Percentiles rank a stretch among this genome's conserved stretches.
Conservation (phyloP, 2,888 invertebrate genomes). For the Drosophila suboccidentalis region DNA sequence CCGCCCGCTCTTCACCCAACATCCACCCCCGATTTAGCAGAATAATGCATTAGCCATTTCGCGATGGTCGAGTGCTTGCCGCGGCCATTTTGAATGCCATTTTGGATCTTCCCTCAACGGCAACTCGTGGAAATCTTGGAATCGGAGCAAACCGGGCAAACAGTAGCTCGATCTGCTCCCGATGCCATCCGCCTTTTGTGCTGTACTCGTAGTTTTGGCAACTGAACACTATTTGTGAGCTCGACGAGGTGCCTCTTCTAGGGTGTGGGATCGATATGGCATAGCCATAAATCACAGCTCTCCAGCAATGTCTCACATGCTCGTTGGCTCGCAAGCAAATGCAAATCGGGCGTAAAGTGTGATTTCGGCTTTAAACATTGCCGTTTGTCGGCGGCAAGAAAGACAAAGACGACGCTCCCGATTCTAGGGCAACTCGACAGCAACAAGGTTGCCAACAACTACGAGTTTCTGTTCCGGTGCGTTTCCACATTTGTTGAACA, state of each 20-base stretch:
- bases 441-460: constrained; percentile 6
- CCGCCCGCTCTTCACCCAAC: not conserved
- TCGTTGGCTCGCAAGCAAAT: constrained; percentile 63
- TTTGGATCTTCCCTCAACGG: constrained; percentile 29
- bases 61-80: constrained; percentile 30
- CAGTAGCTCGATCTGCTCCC: constrained; percentile 30
- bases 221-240: not conserved
- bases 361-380: constrained; percentile 61
- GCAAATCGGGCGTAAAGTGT: constrained; percentile 79
- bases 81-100: constrained; percentile 68
- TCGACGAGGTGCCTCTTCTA: constrained; percentile 6
- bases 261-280: constrained; percentile 33
- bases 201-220: not conserved
- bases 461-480: constrained; percentile 57
- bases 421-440: constrained; percentile 52
- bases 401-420: constrained; percentile 44
- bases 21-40: not conserved
- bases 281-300: constrained; percentile 60
- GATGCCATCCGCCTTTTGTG: not conserved
- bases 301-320: constrained; percentile 11
- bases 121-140: constrained; percentile 10
- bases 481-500: constrained; percentile 45
- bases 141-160: constrained; percentile 32
- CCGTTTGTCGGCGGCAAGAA: constrained; percentile 43
- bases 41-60: constrained; percentile 26